phyloP scores from a whole-genome alignment of 1,140 invertebrate species.

The Heterodera carotae region DNA sequence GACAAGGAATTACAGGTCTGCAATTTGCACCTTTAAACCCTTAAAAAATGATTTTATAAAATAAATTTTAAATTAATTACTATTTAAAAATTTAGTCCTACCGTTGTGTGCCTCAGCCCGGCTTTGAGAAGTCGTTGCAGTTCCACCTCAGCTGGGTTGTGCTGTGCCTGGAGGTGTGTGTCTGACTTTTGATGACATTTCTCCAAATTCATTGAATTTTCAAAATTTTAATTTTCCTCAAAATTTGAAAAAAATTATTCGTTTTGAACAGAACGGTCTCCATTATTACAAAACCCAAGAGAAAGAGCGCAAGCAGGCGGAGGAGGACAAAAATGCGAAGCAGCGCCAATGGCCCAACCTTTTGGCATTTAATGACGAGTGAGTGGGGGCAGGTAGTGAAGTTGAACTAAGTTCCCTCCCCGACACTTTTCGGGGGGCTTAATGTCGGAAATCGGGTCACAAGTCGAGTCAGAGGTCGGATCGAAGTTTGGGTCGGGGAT shows the following conservation, averaged over 20 bases:
- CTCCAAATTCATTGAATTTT: background rate
- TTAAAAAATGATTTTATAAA: background rate
- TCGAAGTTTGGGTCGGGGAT: no score
- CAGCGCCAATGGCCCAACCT: conserved; percentile 40
- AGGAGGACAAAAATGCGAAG: conserved; percentile 37
- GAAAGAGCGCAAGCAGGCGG: conserved; percentile 46
- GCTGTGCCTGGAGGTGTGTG: conserved; percentile 78
- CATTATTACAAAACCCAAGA: conserved; percentile 71
- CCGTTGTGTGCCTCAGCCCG: conserved; percentile 57
- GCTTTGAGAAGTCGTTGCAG: conserved; percentile 61
- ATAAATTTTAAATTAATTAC: background rate
- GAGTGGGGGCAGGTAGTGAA: conserved; percentile 62
- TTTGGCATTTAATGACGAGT: conserved; percentile 71
- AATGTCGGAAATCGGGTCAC: no score
- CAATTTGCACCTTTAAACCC: conserved; percentile 63
- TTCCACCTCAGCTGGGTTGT: conserved; percentile 80
- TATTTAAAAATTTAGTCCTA: background rate
- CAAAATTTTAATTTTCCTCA: background rate
- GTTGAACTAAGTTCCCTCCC: no score
- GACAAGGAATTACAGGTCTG: conserved; percentile 83
- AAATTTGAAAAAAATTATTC: background rate
- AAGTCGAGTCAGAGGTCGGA: no score
- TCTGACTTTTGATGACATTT: no score
- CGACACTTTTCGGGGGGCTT: no score
- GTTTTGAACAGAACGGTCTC: conserved; percentile 70